Conservation (phyloP, 2,888 invertebrate genomes). For the Cephus spinipes region DNA sequence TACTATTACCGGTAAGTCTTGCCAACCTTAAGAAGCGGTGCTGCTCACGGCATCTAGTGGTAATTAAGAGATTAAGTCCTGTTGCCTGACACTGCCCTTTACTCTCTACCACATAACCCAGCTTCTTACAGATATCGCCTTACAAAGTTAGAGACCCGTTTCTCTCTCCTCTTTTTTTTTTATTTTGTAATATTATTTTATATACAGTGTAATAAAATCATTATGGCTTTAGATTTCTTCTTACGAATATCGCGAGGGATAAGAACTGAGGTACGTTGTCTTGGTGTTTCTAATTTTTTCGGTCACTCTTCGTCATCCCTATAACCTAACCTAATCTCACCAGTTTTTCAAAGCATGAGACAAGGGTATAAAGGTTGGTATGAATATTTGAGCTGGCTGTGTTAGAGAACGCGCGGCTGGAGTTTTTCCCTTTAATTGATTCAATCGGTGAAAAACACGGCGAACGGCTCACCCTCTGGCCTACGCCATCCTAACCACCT, state of each 20-base stretch:
- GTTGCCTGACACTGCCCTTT: conserved; percentile 51
- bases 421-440: conserved; percentile 61
- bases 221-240: background rate
- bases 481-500: conserved; percentile 34
- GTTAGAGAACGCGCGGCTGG: background rate
- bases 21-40: conserved; percentile 33
- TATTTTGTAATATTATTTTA: conserved; percentile 12
- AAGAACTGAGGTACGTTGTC: background rate
- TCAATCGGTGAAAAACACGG: conserved; percentile 67
- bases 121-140: background rate
- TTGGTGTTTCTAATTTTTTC: background rate
- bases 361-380: conserved; percentile 23
- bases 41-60: conserved; percentile 30
- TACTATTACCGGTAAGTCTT: conserved; percentile 59
- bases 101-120: conserved; percentile 13
- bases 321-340: background rate
- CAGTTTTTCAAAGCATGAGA: background rate
- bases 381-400: conserved; percentile 51
- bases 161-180: background rate
- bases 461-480: conserved; percentile 44
- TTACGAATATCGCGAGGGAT: background rate
- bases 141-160: conserved; percentile 11
- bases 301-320: background rate
- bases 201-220: background rate
- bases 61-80: conserved; percentile 64